Evolutionary conservation across 2,888 invertebrate species (phyloP).

Genomic region (Koerneria pararmatus): DNA sequence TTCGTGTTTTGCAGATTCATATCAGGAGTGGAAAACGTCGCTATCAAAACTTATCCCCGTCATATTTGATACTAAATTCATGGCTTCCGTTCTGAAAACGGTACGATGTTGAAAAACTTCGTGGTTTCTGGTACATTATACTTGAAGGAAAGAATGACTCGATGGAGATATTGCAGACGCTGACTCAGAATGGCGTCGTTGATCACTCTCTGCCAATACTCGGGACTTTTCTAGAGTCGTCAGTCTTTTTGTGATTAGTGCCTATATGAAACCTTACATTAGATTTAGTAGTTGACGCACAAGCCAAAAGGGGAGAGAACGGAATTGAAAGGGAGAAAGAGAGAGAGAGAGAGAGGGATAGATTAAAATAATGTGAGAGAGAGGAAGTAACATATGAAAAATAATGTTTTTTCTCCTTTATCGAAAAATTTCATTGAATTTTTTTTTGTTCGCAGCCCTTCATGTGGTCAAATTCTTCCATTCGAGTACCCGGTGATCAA

Average conservation of each 20-base stretch:
- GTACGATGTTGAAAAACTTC: background rate
- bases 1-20: slow-evolving; percentile 18
- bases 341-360: no score
- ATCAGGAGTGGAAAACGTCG: slow-evolving; percentile 27
- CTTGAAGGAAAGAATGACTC: background rate
- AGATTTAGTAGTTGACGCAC: no score
- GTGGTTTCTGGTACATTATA: background rate
- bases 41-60: slow-evolving; percentile 18
- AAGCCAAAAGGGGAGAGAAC: no score
- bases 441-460: no score
- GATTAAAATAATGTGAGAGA: no score
- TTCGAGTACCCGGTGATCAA: slow-evolving; percentile 23
- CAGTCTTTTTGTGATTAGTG: background rate
- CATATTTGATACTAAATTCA: slow-evolving; percentile 29
- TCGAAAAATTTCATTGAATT: no score
- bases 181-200: slow-evolving; percentile 26
- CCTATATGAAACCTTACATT: no score
- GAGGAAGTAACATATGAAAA: no score
- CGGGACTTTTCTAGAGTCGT: slow-evolving; percentile 29
- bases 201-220: slow-evolving; percentile 29
- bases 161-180: slow-evolving; percentile 10
- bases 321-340: no score
- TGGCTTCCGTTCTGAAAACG: slow-evolving; percentile 26
- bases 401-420: no score
- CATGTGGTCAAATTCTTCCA: slow-evolving; percentile 29